Evolutionary conservation across 1,140 invertebrate genomes (phyloP).

Genomic region (Bombus haemorrhoidalis): DNA sequence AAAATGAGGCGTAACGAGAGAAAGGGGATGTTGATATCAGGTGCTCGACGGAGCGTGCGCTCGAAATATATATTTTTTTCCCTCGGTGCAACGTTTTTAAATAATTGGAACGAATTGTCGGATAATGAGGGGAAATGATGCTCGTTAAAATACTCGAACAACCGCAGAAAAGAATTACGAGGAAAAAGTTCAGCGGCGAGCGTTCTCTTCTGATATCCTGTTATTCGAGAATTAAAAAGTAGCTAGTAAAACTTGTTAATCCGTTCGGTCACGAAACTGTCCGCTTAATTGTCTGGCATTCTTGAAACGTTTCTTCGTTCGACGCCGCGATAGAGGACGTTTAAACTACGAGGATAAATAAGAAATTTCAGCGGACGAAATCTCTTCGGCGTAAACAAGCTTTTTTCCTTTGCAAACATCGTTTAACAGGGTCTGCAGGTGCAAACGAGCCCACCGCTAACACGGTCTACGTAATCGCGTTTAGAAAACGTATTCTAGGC

Average conservation of each 20-base stretch:
- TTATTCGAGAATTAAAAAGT: not conserved
- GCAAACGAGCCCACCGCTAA: not conserved
- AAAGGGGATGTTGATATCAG: not conserved
- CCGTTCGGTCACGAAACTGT: not conserved
- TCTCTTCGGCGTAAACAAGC: not conserved
- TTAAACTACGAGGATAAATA: not conserved
- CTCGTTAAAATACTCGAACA: not conserved
- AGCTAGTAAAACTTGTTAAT: not conserved
- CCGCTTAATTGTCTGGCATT: not conserved
- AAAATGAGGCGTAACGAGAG: not conserved
- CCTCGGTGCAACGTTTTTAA: too few relatives aligned
- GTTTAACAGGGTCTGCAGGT: not conserved
- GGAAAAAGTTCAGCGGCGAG: not conserved
- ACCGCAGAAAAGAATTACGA: too few relatives aligned
- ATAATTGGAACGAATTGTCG: not conserved
- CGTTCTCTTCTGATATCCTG: not conserved
- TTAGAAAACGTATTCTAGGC: slow-evolving; percentile 40
- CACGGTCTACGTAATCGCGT: slow-evolving; percentile 19
- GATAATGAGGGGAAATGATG: not conserved
- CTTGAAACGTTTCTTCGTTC: not conserved
- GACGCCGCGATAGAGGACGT: not conserved
- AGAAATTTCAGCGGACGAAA: not conserved
- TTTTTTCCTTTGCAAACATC: not conserved
- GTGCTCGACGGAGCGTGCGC: not conserved
- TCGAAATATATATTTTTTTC: not conserved